Percentiles rank a stretch among this genome's conserved stretches.
These are phyloP conservation scores for Periphyllus acericola DNA, from an alignment of 2,888 invertebrate genomes.

Conservation along the genomic window DNA sequence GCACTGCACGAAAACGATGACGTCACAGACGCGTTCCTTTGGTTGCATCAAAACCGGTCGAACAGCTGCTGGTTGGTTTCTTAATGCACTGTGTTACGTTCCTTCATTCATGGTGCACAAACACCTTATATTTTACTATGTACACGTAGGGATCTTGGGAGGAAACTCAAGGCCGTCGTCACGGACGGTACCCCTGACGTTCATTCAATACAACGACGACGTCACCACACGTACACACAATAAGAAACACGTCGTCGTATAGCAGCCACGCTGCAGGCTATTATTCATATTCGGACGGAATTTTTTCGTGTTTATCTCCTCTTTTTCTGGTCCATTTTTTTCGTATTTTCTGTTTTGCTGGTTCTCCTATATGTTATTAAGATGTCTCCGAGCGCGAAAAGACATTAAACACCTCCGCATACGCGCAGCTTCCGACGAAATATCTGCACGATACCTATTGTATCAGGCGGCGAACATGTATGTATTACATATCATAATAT, in stretches of 20 bases:
- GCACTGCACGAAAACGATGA: slow-evolving; percentile 35
- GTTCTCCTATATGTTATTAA: background rate
- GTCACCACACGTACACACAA: background rate
- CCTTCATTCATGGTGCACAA: slow-evolving; percentile 60
- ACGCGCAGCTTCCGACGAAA: background rate
- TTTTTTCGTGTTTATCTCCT: background rate
- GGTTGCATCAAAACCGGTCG: slow-evolving; percentile 51
- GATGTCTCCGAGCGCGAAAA: background rate
- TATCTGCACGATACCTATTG: background rate
- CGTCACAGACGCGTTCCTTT: slow-evolving; percentile 45
- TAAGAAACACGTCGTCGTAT: slow-evolving; percentile 6
- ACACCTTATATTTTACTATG: slow-evolving; percentile 2
- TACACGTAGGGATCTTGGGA: slow-evolving; percentile 55
- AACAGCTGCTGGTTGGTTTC: slow-evolving; percentile 48
- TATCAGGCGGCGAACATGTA: background rate
- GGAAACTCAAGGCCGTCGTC: slow-evolving; percentile 59
- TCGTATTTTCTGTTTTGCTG: background rate
- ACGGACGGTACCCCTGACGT: slow-evolving; percentile 37
- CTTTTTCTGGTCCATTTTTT: background rate
- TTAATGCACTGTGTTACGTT: slow-evolving; percentile 40
- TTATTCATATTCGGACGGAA: background rate
- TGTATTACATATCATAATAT: background rate
- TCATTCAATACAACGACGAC: slow-evolving; percentile 31
- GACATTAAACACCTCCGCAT: slow-evolving; percentile 5
- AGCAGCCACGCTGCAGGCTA: too few relatives aligned